Percentiles rank a stretch among this genome's conserved stretches.
These are phyloP conservation scores for Myocastor coypus DNA, from an alignment of 2,113 vertebrate genomes.

Conservation along the genomic window DNA sequence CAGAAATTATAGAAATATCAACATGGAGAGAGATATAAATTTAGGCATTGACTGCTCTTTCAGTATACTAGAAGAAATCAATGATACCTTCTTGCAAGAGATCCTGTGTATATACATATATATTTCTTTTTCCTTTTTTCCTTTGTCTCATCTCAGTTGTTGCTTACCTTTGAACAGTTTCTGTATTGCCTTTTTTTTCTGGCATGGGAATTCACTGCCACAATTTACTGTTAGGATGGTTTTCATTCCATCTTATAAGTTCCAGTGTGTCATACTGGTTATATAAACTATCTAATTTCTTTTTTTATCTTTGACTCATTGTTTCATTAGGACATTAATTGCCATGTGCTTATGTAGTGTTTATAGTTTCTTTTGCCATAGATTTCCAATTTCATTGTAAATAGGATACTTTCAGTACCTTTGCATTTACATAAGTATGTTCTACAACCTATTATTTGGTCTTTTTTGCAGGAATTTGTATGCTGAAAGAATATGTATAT, in stretches of 20 bases:
- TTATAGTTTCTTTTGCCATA: not conserved
- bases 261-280: not conserved
- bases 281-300: not conserved
- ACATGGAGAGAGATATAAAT: no score
- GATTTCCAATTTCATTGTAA: not conserved
- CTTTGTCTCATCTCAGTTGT: no score
- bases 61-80: no score
- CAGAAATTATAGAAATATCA: no score
- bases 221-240: not conserved
- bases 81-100: no score
- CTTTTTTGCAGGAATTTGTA: no score
- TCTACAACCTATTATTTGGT: no score
- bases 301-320: not conserved
- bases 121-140: no score
- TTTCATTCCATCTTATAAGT: not conserved
- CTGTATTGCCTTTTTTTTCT: not conserved
- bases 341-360: not conserved
- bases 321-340: not conserved
- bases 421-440: not conserved
- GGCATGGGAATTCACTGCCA: not conserved
- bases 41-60: no score
- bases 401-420: not conserved
- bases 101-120: no score
- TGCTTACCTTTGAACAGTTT: no score
- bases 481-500: no score